A percentile compares a stretch with the other conserved stretches of the same genome.
Conservation (phyloP, 2,797 vertebrate genomes). For the Chelon labrosus region DNA sequence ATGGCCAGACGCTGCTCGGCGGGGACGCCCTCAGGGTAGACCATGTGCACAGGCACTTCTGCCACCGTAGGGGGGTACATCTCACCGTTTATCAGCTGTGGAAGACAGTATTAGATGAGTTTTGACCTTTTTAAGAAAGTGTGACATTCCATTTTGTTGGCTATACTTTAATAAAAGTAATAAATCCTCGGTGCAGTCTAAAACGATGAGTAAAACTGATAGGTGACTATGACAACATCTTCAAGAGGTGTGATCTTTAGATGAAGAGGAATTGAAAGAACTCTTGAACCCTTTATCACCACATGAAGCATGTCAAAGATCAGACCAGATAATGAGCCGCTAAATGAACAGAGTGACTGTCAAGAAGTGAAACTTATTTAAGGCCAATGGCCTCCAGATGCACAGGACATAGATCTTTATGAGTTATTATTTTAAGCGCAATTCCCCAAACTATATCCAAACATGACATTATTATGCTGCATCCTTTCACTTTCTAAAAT, state of each 20-base stretch:
- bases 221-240: too few species aligned
- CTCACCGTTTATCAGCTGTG: conserved; percentile 89
- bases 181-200: background rate
- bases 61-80: conserved; percentile 88
- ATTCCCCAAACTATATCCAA: background rate
- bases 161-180: background rate
- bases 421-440: too few species aligned
- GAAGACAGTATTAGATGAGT: background rate
- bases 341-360: background rate
- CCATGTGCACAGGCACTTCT: conserved; percentile 88
- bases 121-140: too few species aligned
- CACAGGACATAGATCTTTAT: too few species aligned
- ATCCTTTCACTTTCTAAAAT: too few species aligned
- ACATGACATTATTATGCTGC: background rate
- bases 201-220: too few species aligned
- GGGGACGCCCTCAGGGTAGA: conserved; percentile 82
- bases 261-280: too few species aligned
- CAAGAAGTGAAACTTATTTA: background rate
- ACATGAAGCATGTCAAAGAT: background rate
- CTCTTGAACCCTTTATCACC: background rate
- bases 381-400: background rate
- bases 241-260: too few species aligned
- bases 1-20: conserved; percentile 83
- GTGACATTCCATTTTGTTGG: background rate
- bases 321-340: background rate